Evolutionary conservation across 1,140 invertebrate genomes (phyloP).

Genomic region (Macrobrachium rosenbergii): DNA sequence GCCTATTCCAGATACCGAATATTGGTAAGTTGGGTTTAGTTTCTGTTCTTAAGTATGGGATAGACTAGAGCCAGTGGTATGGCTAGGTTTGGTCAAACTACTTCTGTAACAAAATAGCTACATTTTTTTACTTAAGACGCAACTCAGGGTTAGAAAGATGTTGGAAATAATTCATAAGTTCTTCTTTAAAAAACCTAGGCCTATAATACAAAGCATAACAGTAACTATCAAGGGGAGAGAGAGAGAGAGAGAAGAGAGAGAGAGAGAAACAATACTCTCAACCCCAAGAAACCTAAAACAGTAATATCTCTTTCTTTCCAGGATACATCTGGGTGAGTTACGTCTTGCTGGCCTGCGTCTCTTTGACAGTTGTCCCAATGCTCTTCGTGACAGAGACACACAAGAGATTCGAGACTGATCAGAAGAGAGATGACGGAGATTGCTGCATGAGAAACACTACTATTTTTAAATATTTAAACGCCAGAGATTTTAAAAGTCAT

Average conservation of each 20-base stretch:
- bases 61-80: background rate
- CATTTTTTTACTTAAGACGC: too few species aligned
- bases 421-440: constrained; percentile 28
- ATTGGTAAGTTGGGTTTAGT: constrained; percentile 29
- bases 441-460: background rate
- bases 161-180: too few species aligned
- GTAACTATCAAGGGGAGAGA: background rate
- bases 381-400: constrained; percentile 63
- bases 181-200: too few species aligned
- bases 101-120: too few species aligned
- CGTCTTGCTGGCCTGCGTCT: constrained; percentile 69
- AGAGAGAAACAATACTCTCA: too few species aligned
- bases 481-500: too few species aligned
- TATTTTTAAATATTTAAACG: background rate
- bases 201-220: too few species aligned
- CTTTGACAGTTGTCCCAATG: constrained; percentile 65
- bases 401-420: constrained; percentile 53
- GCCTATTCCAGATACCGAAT: constrained; percentile 60
- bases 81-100: too few species aligned
- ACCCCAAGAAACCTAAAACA: too few species aligned
- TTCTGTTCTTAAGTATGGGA: background rate
- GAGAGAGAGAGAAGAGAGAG: background rate
- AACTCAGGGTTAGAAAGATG: too few species aligned
- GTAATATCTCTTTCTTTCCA: background rate
- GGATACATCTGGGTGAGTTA: constrained; percentile 63